Base-by-base conservation (phyloP, 2,113 vertebrate species). In the Atlantisia rogersi region DNA sequence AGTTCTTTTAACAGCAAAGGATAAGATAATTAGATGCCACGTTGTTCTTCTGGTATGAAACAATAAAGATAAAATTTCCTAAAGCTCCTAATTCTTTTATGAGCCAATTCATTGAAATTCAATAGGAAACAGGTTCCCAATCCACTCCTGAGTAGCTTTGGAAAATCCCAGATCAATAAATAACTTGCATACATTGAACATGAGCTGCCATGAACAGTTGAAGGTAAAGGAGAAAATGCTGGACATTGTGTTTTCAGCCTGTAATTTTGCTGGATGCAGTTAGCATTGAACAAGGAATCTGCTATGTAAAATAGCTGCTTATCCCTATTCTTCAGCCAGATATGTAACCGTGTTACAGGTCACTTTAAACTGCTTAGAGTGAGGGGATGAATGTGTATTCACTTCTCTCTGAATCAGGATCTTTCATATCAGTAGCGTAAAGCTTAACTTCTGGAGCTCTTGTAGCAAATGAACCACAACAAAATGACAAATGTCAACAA, bases 1-100 rank as follows among this genome's bases (percentile, higher is more conserved):
- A 84, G 77, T 62, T 90, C 63, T 85, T 84, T 55, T 67, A 77
- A 64, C 71, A 71, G 69, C 64, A 83, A 83, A 84, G 65, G 56
- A 12, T 55, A 50, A 69, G 79, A 63, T 92, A 93, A 96, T 94
- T 96, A 92, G 83, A 52, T 94, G 31, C 52, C 37, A 10, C 60
- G 53, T 88, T 86, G n/a, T 60, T 88, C 35, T 50, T 90, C 80
- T 81, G 86, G n/a, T 82, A 88, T 75, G 86, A 82, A 94, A 84
- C 80, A 63, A 81, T 64, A 44, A 93, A 88, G 76, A 92, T 67
- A 85, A 91, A 65, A 71, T 75, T 93, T 97, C 48, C 32, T 90
- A 64, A 86, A 90, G 42, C 73, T 92, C 48, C 35, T 78, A 68
- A 90, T 88, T 93, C 58, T 87, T 97, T 85, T 83, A 71, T 81